Base-by-base conservation (phyloP, 2,888 invertebrate species). In the Pyrochroa serraticornis region DNA sequence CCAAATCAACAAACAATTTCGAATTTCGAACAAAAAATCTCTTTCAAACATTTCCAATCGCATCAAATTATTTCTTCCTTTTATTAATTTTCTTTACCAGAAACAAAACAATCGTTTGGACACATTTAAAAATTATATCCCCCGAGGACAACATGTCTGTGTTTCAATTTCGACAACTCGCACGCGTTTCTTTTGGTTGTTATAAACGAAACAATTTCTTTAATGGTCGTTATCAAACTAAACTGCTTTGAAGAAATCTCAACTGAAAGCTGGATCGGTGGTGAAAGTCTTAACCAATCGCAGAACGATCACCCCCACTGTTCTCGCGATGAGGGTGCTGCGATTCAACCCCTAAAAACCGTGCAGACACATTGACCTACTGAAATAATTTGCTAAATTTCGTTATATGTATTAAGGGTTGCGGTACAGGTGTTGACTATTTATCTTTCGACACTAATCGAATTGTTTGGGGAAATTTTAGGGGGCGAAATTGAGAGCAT, bases 311-410 rank as follows among this genome's bases (percentile, higher is more conserved):
- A 62, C 58, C 68, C 68, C 71, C 73, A 63, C 71, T 69, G 34
- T 37, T 34, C 55, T 57, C 42, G 58, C 60, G 49, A 58, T 39
- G 50, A 63, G 69, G 71, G 65, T 70, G 70, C 62, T 65, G 71
- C 70, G 72, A 71, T 73, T 73, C 67, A 72, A 69, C 71, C 65
- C 57, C 60, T 67, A 64, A 63, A 65, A 66, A 58, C 62, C 71
- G 68, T 68, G 66, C 67, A 71, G 72, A 74, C 73, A 71, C 71
- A 69, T 67, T 74, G 71, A 75, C 73, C 75, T 62, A 72, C 68
- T 71, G 64, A 64, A 65, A 51, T 48, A 37, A 44, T 45, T 31
- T 31, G 38, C 39, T 45, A 44, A 45, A 51, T 51, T 37, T n/a
- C 6, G 13, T 7, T 1, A 7, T 10, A 13, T 39, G 13, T 2